phyloP scores from a whole-genome alignment of 2,797 vertebrate genomes.

The Salmo trutta region DNA sequence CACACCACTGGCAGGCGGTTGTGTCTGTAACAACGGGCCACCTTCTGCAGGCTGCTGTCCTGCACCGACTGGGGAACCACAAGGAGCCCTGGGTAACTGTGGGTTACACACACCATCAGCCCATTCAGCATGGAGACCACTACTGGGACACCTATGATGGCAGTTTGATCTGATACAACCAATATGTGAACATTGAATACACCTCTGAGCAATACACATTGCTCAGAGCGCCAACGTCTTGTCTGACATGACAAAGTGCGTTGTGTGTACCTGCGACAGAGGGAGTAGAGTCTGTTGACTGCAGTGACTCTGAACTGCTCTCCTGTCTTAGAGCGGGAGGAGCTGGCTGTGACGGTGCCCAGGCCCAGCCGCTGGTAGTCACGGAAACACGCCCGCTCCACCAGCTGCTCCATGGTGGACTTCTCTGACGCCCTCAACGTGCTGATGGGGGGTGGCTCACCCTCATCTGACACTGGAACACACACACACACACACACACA shows the following conservation, averaged over 20 bases:
- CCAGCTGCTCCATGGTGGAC: slow-evolving; percentile 97
- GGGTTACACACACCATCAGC: background rate
- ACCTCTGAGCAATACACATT: background rate
- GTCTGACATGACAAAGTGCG: background rate
- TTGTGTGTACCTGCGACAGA: slow-evolving; percentile 87
- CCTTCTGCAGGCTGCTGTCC: slow-evolving; percentile 94
- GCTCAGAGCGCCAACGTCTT: background rate
- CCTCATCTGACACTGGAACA: slow-evolving; percentile 92
- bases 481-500: slow-evolving; percentile 14
- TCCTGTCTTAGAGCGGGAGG: slow-evolving; percentile 86
- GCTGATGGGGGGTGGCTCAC: slow-evolving; percentile 86
- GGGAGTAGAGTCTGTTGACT: slow-evolving; percentile 92
- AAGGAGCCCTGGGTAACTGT: slow-evolving; percentile 92
- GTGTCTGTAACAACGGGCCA: slow-evolving; percentile 95
- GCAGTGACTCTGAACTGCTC: slow-evolving; percentile 96
- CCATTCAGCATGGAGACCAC: background rate
- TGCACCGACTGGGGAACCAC: slow-evolving; percentile 92
- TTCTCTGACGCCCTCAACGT: slow-evolving; percentile 93
- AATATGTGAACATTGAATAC: background rate
- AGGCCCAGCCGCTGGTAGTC: slow-evolving; percentile 96
- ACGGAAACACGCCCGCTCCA: slow-evolving; percentile 94
- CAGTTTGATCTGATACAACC: background rate
- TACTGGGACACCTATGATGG: background rate
- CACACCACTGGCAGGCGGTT: slow-evolving; percentile 93
- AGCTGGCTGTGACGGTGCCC: slow-evolving; percentile 88